Evolutionary conservation across 2,113 vertebrate species (phyloP).

Genomic region (Myocastor coypus): DNA sequence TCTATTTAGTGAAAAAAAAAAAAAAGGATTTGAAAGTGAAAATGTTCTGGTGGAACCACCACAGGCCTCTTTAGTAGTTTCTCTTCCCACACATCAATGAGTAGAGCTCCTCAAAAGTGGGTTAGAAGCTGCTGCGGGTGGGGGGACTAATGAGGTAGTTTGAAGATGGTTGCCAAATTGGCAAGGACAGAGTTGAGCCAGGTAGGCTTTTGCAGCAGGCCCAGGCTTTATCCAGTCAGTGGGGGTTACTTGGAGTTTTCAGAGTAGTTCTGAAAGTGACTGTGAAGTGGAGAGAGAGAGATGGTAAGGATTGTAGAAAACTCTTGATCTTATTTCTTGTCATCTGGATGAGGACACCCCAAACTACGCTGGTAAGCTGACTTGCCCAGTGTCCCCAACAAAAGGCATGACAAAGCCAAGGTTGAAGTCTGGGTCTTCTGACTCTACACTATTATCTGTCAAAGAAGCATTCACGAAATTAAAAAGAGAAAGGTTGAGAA

Average conservation of each 20-base stretch:
- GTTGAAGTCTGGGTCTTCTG: not conserved
- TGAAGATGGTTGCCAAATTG: not conserved
- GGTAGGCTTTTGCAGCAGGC: not conserved
- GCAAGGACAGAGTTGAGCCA: not conserved
- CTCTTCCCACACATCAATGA: fast-evolving
- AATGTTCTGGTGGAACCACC: not conserved
- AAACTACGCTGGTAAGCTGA: not conserved
- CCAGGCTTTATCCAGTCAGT: not conserved
- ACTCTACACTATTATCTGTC: not conserved
- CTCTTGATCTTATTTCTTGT: not conserved
- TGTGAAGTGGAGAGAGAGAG: not conserved
- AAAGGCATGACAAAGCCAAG: not conserved
- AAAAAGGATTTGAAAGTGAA: not conserved
- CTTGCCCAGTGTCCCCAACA: not conserved
- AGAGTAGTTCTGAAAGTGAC: not conserved
- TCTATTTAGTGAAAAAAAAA: not conserved
- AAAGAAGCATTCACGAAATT: not conserved
- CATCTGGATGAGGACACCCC: not conserved
- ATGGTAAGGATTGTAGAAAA: not conserved
- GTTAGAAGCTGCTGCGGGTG: not conserved
- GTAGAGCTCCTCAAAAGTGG: not conserved
- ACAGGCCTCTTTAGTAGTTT: not conserved
- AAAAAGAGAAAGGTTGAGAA: not conserved
- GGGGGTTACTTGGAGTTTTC: not conserved
- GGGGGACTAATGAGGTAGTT: not conserved